Percentiles rank a stretch among this genome's conserved stretches.
Evolutionary conservation across 2,888 invertebrate species (phyloP).

Genomic region (Alcis repandata): DNA sequence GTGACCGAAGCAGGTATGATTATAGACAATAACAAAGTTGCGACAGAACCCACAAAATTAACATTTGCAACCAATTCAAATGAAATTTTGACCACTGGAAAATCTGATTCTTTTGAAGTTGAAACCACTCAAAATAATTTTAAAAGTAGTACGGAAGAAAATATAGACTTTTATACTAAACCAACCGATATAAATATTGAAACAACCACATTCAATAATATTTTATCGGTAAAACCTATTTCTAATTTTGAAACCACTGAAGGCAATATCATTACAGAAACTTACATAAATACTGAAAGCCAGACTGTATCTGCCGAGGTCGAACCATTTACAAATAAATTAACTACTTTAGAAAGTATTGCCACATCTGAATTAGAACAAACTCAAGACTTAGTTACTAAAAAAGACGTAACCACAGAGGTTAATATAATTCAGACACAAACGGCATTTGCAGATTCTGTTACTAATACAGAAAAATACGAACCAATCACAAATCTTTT

Average conservation of each 20-base stretch:
- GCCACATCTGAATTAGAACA: not conserved
- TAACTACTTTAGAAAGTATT: not conserved
- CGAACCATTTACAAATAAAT: not conserved
- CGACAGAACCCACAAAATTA: not conserved
- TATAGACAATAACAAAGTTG: not conserved
- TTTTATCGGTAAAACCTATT: not conserved
- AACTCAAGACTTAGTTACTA: not conserved
- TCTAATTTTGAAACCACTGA: slow-evolving; percentile 4
- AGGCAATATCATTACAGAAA: not conserved
- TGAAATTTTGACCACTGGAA: not conserved
- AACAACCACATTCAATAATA: not conserved
- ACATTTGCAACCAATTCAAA: not conserved
- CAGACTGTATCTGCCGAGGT: not conserved
- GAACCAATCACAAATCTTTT: not conserved
- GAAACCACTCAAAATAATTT: not conserved
- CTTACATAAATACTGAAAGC: not conserved
- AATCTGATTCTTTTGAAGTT: not conserved
- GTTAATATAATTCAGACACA: not conserved
- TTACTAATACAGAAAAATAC: not conserved
- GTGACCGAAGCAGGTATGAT: not conserved
- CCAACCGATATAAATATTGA: not conserved
- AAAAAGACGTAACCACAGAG: not conserved
- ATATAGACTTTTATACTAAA: not conserved
- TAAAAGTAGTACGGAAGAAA: not conserved
- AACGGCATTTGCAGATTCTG: not conserved